These are phyloP conservation scores for Microctonus aethiopoides DNA, from an alignment of 2,888 invertebrate species.

Conservation along the genomic window DNA sequence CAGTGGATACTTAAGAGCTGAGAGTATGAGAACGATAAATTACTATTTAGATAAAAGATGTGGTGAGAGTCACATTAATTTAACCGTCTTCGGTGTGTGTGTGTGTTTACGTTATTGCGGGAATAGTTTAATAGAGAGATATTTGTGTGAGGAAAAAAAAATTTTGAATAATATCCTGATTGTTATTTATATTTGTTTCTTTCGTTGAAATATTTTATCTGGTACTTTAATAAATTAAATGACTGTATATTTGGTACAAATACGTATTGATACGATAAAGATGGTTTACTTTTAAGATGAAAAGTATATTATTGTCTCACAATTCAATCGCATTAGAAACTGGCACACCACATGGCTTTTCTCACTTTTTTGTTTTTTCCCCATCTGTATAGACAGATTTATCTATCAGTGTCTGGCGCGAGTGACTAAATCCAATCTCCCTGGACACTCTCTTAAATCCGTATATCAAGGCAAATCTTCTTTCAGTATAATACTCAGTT, in stretches of 20 bases:
- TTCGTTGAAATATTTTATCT: neutral
- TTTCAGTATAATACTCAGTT: conserved; percentile 11
- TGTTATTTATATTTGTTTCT: too few relatives aligned
- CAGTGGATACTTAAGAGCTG: neutral
- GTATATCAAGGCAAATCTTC: conserved; percentile 31
- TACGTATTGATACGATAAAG: too few relatives aligned
- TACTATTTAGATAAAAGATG: neutral
- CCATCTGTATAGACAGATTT: neutral
- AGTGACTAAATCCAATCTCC: conserved; percentile 26
- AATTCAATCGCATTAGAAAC: conserved; percentile 41
- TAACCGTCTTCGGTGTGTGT: neutral
- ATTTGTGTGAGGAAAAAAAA: neutral
- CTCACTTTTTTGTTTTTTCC: conserved; percentile 18
- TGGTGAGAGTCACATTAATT: neutral
- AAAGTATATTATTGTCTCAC: conserved; percentile 29
- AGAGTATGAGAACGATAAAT: neutral
- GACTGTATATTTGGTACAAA: too few relatives aligned
- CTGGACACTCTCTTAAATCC: conserved; percentile 26
- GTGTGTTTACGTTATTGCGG: too few relatives aligned
- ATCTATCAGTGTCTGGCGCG: neutral
- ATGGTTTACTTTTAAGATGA: neutral
- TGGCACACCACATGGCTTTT: conserved; percentile 4
- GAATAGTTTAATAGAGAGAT: neutral
- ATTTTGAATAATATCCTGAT: neutral
- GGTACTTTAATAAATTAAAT: too few relatives aligned